phyloP scores from a whole-genome alignment of 2,888 invertebrate genomes.

The Agonopterix subpropinquella region DNA sequence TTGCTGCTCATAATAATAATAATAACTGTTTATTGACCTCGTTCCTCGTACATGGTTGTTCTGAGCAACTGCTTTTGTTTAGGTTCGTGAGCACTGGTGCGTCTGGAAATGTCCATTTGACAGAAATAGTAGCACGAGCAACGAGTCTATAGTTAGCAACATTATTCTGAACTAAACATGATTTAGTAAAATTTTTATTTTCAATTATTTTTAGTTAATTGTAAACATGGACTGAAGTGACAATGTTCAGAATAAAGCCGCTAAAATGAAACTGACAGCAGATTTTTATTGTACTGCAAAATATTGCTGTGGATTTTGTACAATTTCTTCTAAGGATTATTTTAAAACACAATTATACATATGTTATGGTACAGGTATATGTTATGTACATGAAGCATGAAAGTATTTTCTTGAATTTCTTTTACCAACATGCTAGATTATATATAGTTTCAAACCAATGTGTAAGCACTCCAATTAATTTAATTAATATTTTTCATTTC shows the following conservation, averaged over 20 bases:
- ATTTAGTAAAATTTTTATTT: conserved; percentile 55
- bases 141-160: conserved; percentile 37
- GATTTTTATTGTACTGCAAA: conserved; percentile 55
- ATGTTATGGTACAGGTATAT: conserved; percentile 49
- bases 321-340: conserved; percentile 32
- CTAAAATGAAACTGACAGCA: conserved; percentile 49
- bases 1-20: too few relatives aligned
- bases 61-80: too few relatives aligned
- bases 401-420: conserved; percentile 49
- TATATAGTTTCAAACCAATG: too few relatives aligned
- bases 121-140: conserved; percentile 26
- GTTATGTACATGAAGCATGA: conserved; percentile 66
- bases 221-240: conserved; percentile 41
- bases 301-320: conserved; percentile 57
- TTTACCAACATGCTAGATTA: conserved; percentile 8
- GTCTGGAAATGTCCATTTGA: conserved; percentile 6
- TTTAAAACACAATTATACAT: conserved; percentile 31
- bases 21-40: too few relatives aligned
- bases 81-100: too few relatives aligned
- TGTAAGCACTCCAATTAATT: background rate
- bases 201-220: conserved; percentile 50
- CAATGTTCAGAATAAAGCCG: conserved; percentile 44
- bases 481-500: conserved; percentile 25
- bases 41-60: too few relatives aligned
- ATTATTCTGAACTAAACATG: conserved; percentile 38